phyloP scores from a whole-genome alignment of 1,140 invertebrate species.

The Drosophila setifemur region DNA sequence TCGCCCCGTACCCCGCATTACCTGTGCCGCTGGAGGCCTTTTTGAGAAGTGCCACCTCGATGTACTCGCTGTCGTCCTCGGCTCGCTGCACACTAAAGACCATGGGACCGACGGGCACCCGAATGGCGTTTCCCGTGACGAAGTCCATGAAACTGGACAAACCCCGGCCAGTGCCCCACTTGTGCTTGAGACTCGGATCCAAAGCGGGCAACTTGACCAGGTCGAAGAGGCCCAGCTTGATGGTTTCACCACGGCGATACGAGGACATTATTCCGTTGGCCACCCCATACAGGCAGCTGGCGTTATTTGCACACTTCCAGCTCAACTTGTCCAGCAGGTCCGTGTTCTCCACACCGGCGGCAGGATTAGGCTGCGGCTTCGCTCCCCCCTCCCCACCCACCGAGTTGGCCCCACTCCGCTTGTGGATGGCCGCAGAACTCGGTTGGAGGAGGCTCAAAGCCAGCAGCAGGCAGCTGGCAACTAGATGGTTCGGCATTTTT shows the following conservation, averaged over 20 bases:
- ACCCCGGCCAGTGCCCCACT: conserved; percentile 66
- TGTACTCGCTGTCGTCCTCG: conserved; percentile 78
- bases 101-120: conserved; percentile 78
- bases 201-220: conserved; percentile 66
- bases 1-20: too few relatives aligned
- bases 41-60: conserved; percentile 79
- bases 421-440: conserved; percentile 54
- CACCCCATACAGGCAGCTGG: conserved; percentile 68
- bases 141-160: conserved; percentile 74
- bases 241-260: conserved; percentile 68
- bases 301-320: conserved; percentile 82
- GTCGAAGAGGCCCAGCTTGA: conserved; percentile 77
- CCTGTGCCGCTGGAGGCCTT: conserved; percentile 68
- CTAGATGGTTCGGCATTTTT: conserved; percentile 41
- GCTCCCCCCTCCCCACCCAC: conserved; percentile 14
- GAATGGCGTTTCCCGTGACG: conserved; percentile 75
- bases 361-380: conserved; percentile 20
- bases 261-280: conserved; percentile 65
- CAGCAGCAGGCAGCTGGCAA: conserved; percentile 54
- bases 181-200: conserved; percentile 46
- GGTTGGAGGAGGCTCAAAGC: conserved; percentile 41
- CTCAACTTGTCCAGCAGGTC: conserved; percentile 73
- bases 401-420: conserved; percentile 59
- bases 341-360: conserved; percentile 51
- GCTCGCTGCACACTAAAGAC: conserved; percentile 80